Percentiles rank a stretch among this genome's conserved stretches.
These are phyloP conservation scores for Agrypnia vestita DNA, from an alignment of 1,140 invertebrate species.

Conservation along the genomic window DNA sequence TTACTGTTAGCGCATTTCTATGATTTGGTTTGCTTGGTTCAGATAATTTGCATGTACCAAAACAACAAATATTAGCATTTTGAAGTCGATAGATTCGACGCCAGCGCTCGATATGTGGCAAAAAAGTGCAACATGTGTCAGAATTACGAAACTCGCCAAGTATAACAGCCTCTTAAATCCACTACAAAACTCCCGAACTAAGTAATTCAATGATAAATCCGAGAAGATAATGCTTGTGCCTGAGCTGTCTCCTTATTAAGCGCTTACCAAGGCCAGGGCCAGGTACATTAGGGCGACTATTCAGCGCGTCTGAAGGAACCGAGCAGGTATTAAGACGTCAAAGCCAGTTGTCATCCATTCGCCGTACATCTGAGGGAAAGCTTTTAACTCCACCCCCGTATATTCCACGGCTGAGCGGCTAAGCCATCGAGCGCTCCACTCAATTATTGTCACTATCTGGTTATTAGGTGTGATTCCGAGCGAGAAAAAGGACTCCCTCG, in stretches of 20 bases:
- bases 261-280: constrained; percentile 8
- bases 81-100: no score
- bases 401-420: constrained; percentile 44
- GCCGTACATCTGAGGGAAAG: constrained; percentile 39
- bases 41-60: no score
- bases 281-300: constrained; percentile 32
- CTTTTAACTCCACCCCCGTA: constrained; percentile 40
- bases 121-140: no score
- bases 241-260: constrained; percentile 19
- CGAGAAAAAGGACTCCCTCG: constrained; percentile 11
- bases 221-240: not conserved
- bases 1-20: no score
- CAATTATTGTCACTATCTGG: constrained; percentile 46
- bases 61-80: no score
- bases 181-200: no score
- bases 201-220: no score
- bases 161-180: no score
- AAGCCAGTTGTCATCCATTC: constrained; percentile 47
- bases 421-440: constrained; percentile 45
- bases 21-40: no score
- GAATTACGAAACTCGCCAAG: no score
- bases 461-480: constrained; percentile 43
- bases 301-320: not conserved
- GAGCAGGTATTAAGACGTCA: constrained; percentile 47
- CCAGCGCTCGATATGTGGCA: no score